Evolutionary conservation across 1,140 invertebrate species (phyloP).

Genomic region (Drosophila virilis): DNA sequence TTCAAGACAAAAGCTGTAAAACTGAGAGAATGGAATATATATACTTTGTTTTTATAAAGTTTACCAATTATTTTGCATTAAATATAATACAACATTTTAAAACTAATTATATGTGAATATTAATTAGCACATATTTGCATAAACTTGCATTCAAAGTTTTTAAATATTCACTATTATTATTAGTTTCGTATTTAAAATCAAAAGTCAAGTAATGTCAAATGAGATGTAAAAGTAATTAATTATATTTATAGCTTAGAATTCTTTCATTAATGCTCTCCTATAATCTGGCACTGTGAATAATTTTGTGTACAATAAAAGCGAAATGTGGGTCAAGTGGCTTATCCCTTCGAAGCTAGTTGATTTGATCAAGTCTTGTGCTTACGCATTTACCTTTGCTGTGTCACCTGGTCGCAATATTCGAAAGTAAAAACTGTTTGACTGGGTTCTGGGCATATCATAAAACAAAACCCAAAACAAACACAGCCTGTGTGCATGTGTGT

Average conservation of each 20-base stretch:
- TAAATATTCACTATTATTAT: no score
- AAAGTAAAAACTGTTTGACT: constrained; percentile 41
- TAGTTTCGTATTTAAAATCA: no score
- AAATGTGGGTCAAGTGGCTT: constrained; percentile 11
- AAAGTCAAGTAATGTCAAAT: no score
- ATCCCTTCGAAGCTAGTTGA: constrained; percentile 3
- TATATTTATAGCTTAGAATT: neutral
- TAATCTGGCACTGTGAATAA: constrained; percentile 1
- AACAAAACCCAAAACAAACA: constrained; percentile 45
- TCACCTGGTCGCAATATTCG: constrained; percentile 51
- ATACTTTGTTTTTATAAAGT: no score
- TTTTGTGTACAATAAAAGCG: neutral
- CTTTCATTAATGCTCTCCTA: neutral
- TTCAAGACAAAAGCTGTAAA: no score
- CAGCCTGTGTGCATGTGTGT: constrained; percentile 10
- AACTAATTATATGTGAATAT: no score
- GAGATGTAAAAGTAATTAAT: no score
- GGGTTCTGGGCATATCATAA: constrained; percentile 19
- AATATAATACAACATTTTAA: no score
- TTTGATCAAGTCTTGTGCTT: constrained; percentile 7
- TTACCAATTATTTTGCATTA: no score
- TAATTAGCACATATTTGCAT: no score
- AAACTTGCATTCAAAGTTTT: no score
- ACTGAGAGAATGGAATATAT: no score
- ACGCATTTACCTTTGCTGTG: constrained; percentile 17